These are phyloP conservation scores for Temnothorax unifasciatus DNA, from an alignment of 2,888 invertebrate genomes.

Conservation along the genomic window DNA sequence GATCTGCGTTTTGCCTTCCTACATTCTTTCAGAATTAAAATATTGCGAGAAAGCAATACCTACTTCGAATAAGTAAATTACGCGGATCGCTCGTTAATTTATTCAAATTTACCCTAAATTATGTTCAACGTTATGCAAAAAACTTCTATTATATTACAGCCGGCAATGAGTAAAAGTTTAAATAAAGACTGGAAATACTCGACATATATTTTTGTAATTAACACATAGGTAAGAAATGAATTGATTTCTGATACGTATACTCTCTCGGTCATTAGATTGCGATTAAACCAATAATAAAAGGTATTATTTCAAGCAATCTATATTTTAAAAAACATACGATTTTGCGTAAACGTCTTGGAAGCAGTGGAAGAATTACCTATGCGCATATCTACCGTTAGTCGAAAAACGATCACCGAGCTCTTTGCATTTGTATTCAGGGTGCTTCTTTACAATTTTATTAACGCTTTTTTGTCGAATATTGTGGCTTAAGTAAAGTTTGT, in stretches of 20 bases:
- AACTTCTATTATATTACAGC: too few species aligned
- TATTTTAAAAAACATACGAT: background rate
- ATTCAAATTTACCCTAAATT: background rate
- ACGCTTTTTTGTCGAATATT: background rate
- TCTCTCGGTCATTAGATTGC: background rate
- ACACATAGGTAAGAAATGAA: background rate
- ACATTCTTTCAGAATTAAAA: background rate
- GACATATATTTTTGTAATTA: background rate
- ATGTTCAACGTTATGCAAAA: background rate
- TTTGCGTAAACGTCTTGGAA: background rate
- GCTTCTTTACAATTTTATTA: background rate
- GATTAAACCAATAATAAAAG: background rate
- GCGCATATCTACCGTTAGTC: background rate
- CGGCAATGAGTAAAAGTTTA: too few species aligned
- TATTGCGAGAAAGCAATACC: background rate
- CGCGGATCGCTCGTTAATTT: background rate
- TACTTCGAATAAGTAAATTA: background rate
- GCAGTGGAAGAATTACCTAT: background rate
- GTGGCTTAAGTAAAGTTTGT: background rate
- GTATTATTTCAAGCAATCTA: background rate
- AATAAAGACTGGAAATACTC: background rate
- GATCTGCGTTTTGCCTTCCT: background rate
- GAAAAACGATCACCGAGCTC: background rate
- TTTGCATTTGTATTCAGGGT: background rate
- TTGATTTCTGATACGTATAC: background rate